phyloP scores from a whole-genome alignment of 2,888 invertebrate species.

The Catocala fraxini region DNA sequence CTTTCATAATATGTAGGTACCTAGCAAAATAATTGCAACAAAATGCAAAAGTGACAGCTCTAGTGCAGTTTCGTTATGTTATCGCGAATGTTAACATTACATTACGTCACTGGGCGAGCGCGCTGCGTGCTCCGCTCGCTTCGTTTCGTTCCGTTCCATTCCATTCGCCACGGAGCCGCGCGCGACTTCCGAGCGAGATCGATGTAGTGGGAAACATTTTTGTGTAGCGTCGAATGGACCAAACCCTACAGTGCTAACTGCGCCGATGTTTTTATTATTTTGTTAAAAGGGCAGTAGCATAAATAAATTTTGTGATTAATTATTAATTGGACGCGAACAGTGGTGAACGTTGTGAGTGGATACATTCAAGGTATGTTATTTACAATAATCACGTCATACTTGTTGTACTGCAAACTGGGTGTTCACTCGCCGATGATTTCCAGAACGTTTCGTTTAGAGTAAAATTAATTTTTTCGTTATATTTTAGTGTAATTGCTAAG shows the following conservation, averaged over 20 bases:
- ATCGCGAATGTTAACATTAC: conserved; percentile 24
- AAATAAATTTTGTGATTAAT: conserved; percentile 46
- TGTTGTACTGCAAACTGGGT: conserved; percentile 67
- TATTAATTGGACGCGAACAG: conserved; percentile 49
- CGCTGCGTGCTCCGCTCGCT: conserved; percentile 49
- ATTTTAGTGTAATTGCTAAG: conserved; percentile 14
- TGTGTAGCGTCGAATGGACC: conserved; percentile 72
- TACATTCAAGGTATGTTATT: conserved; percentile 74
- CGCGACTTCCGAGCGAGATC: conserved; percentile 65
- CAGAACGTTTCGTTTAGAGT: conserved; percentile 38
- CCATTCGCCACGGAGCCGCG: conserved; percentile 63
- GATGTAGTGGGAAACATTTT: conserved; percentile 75
- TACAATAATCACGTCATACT: conserved; percentile 72
- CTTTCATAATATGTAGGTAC: too few relatives aligned
- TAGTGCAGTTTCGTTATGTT: conserved; percentile 22
- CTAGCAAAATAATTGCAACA: too few relatives aligned
- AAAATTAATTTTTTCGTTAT: conserved; percentile 23
- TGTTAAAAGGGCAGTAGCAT: conserved; percentile 33
- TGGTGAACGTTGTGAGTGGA: conserved; percentile 54
- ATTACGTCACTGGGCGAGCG: conserved; percentile 55
- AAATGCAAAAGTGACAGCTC: conserved; percentile 21
- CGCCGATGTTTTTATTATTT: conserved; percentile 70
- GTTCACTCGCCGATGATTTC: conserved; percentile 60
- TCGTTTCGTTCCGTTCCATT: conserved; percentile 62
- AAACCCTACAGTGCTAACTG: conserved; percentile 67